A percentile compares a stretch with the other conserved stretches of the same genome.
Conservation (phyloP, 92 coral and sea anemone genomes). For the Parazoanthus darwini region DNA sequence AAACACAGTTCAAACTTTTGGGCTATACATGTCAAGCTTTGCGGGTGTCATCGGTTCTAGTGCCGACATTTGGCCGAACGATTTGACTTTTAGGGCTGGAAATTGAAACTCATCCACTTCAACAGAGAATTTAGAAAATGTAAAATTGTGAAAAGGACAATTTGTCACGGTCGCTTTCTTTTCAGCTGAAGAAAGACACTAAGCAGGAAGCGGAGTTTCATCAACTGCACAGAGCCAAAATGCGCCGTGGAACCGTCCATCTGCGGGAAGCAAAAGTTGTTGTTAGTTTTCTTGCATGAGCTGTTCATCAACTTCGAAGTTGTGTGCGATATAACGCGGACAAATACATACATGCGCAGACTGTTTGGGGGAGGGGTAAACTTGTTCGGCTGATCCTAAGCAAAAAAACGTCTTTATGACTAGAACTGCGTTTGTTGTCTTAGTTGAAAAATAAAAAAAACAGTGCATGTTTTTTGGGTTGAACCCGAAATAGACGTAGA, state of each 20-base stretch:
- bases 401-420: background rate
- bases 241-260: constrained; percentile 40
- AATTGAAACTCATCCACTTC: no score
- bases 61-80: no score
- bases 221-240: constrained; percentile 22
- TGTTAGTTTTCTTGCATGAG: constrained; percentile 49
- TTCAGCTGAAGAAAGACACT: constrained; percentile 24
- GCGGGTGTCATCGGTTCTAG: no score
- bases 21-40: no score
- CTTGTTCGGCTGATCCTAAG: no score
- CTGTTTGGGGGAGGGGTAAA: background rate
- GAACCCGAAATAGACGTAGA: background rate
- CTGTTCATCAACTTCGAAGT: background rate
- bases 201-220: background rate
- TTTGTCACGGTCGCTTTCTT: constrained; percentile 3
- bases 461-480: background rate
- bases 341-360: background rate
- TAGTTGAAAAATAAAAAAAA: no score
- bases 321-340: background rate
- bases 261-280: constrained; percentile 59
- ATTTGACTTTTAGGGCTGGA: no score
- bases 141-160: background rate
- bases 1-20: no score
- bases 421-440: background rate
- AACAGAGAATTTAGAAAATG: no score